Base-by-base conservation (phyloP, 2,797 vertebrate species). In the Sebastes trivittatus region DNA sequence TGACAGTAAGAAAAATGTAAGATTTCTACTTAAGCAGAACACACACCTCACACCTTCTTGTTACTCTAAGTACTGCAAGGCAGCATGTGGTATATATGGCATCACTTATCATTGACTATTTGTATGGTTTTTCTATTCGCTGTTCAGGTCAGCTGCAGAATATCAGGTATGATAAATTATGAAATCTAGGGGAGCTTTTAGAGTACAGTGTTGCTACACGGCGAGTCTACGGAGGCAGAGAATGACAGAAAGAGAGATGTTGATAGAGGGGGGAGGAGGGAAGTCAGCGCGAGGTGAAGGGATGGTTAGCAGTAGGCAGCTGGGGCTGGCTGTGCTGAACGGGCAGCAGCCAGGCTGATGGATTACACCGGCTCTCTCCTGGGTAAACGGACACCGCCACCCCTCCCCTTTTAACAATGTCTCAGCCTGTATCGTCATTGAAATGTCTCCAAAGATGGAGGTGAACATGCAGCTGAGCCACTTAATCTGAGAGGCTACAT, bases 371-470 rank as follows among this genome's bases (percentile, higher is more conserved):
- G 84, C 93, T 84, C 92, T 93, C 94, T 94, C 88, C 91, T 90
- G 93, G 93, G 95, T 94, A 95, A 96, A 94, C 82, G 88, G 91
- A 95, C 91, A 94, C 93, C 87, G 4, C 83, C 86, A 83, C 88
- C 91, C 91, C 92, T 89, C 90, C 93, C 84, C 85, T 90, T 81
- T 82, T 85, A 93, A 90, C 93, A 94, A 91, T 77, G 90, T 94
- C 92, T 94, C 92, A 83, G 93, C 91, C 92, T 91, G 92, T 92
- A 94, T 90, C 93, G 93, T 93, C 94, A 94, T 94, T 95, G 94
- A 95, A 95, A 94, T 64, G 93, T 94, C 93, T 95, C 90, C 90
- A 91, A 94, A 93, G 94, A 95, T 94, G 93, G 89, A 93, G 92
- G 92, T 82, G 91, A 94, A 93, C 90, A 87, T 68, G 90, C 88